These are phyloP conservation scores for Bos indicus DNA, from an alignment of 2,113 vertebrate genomes.

Conservation along the genomic window DNA sequence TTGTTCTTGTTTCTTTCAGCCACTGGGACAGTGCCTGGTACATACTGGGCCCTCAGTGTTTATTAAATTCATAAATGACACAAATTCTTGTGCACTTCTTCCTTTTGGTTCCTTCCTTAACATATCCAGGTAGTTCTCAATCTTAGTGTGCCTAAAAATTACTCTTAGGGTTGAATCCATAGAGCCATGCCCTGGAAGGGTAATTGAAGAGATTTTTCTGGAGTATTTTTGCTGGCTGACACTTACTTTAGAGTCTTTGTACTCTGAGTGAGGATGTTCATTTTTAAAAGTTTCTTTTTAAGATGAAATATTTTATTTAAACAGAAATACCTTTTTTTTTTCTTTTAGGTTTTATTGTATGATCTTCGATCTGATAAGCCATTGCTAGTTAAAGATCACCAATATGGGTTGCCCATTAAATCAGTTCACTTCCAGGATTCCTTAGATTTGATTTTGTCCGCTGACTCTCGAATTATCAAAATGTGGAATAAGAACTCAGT, in stretches of 20 bases:
- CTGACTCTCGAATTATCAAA: slow-evolving; percentile 96
- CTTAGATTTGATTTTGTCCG: slow-evolving; percentile 92
- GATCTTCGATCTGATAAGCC: slow-evolving; percentile 94
- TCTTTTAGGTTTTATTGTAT: slow-evolving; percentile 90
- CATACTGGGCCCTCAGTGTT: fast-evolving
- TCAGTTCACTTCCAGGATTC: slow-evolving; percentile 90
- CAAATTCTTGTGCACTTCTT: background rate
- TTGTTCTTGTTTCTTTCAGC: background rate
- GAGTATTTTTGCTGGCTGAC: background rate
- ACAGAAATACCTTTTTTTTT: background rate
- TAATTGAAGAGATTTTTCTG: background rate
- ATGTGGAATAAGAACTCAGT: slow-evolving; percentile 96
- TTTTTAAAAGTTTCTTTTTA: background rate
- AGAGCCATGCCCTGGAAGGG: background rate
- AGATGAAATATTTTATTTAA: background rate
- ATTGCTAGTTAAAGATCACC: slow-evolving; percentile 94
- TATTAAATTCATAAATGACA: background rate
- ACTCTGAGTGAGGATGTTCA: background rate
- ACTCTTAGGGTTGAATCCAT: background rate
- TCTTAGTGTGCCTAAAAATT: background rate
- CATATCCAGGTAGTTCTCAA: background rate
- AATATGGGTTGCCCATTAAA: slow-evolving; percentile 94
- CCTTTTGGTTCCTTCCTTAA: background rate
- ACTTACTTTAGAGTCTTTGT: background rate
- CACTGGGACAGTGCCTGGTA: background rate